Percentiles rank a stretch among this genome's conserved stretches.
phyloP scores from a whole-genome alignment of 2,888 invertebrate species.

The Rhagonycha lutea region DNA sequence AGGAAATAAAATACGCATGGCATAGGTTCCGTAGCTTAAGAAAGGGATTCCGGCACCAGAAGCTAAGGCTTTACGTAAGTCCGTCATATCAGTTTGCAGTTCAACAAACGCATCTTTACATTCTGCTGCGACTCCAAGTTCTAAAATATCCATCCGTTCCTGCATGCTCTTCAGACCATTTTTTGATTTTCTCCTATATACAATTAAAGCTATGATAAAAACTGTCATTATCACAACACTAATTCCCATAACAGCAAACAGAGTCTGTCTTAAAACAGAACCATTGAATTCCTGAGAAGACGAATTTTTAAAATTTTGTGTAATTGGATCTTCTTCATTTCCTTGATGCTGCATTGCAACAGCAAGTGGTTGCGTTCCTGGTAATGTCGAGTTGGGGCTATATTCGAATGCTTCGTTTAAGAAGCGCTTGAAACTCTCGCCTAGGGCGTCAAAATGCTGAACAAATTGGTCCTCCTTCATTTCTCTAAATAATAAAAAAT shows the following conservation, averaged over 20 bases:
- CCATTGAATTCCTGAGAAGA: slow-evolving; percentile 80
- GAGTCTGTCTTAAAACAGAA: slow-evolving; percentile 79
- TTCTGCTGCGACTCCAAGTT: slow-evolving; percentile 93
- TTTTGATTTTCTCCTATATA: slow-evolving; percentile 93
- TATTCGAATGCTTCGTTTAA: too few species aligned
- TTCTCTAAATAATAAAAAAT: too few species aligned
- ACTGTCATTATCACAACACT: slow-evolving; percentile 75
- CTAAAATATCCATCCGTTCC: slow-evolving; percentile 98
- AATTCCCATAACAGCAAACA: slow-evolving; percentile 79
- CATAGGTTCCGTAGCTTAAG: slow-evolving; percentile 95
- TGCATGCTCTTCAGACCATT: slow-evolving; percentile 98
- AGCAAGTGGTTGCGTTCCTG: too few species aligned
- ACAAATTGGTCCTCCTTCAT: too few species aligned
- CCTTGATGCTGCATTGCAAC: too few species aligned
- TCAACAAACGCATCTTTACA: slow-evolving; percentile 98
- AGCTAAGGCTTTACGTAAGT: slow-evolving; percentile 90
- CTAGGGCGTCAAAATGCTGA: too few species aligned
- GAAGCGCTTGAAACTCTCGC: too few species aligned
- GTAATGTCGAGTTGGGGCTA: too few species aligned
- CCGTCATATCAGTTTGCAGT: slow-evolving; percentile 96
- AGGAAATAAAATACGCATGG: slow-evolving; percentile 97
- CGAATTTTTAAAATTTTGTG: too few species aligned
- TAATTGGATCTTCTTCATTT: too few species aligned
- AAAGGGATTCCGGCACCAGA: slow-evolving; percentile 97
- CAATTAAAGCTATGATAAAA: slow-evolving; percentile 86